These are phyloP conservation scores for Chondrosia reniformis DNA, from an alignment of 37 sponge, comb jelly and placozoan species.

Conservation along the genomic window DNA sequence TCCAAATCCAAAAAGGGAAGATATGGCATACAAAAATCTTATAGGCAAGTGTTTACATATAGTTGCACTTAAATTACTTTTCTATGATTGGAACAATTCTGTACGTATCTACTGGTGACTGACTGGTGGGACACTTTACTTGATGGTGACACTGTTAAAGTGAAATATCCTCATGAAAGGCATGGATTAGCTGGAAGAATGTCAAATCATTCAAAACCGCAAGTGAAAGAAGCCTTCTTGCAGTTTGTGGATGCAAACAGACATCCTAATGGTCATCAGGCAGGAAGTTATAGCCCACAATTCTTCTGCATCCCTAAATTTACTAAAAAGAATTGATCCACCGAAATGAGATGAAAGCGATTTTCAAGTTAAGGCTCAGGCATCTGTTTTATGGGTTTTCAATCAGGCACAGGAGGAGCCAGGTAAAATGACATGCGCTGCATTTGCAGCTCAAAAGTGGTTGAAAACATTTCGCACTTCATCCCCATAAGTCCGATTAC, in stretches of 20 bases:
- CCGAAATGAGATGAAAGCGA: slow-evolving; percentile 19
- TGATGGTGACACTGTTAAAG: slow-evolving; percentile 47
- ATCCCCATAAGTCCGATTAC: slow-evolving; percentile 39
- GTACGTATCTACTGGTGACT: no score
- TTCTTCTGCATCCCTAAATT: slow-evolving; percentile 35
- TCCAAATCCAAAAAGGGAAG: background rate
- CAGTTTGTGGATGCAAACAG: slow-evolving; percentile 48
- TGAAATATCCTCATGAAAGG: slow-evolving; percentile 22
- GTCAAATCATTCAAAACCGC: slow-evolving; percentile 26
- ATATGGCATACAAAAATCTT: background rate
- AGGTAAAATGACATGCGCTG: slow-evolving; percentile 4
- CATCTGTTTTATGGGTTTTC: slow-evolving; percentile 10
- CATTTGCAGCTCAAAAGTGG: slow-evolving; percentile 37
- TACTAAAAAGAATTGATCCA: background rate
- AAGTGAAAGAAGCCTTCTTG: slow-evolving; percentile 27
- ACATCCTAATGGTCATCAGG: slow-evolving; percentile 46
- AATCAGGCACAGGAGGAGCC: slow-evolving; percentile 41
- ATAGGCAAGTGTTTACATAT: background rate
- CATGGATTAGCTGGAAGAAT: slow-evolving; percentile 19
- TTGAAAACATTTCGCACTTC: slow-evolving; percentile 30
- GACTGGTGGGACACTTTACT: slow-evolving; percentile 20
- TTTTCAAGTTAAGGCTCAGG: background rate
- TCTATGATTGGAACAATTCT: no score
- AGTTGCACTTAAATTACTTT: no score
- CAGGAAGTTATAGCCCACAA: slow-evolving; percentile 39